Evolutionary conservation across 2,113 vertebrate species (phyloP).

Genomic region (Athene cunicularia): DNA sequence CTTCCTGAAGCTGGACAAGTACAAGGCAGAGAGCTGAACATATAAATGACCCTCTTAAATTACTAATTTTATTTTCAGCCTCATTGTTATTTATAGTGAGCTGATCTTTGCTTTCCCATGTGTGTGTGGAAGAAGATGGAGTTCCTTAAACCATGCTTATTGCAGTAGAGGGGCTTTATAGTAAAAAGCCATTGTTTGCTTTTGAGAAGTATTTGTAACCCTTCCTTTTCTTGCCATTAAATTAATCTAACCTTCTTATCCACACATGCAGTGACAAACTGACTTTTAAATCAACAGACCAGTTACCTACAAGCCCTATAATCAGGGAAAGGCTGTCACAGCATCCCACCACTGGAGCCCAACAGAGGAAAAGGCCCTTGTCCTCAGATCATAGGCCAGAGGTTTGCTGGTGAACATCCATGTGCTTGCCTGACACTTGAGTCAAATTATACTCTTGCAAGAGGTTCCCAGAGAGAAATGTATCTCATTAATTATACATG

Average conservation of each 20-base stretch:
- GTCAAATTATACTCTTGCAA: slow-evolving; percentile 8
- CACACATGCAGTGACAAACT: not conserved
- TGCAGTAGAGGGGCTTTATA: not conserved
- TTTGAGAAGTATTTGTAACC: not conserved
- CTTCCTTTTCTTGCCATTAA: not conserved
- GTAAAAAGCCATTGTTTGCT: not conserved
- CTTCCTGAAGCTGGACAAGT: not conserved
- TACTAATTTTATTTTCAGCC: not conserved
- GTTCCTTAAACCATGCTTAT: not conserved
- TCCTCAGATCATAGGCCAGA: not conserved
- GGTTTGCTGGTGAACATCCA: not conserved
- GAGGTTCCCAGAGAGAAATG: not conserved
- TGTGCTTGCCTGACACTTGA: not conserved
- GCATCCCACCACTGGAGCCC: not conserved
- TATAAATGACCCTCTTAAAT: not conserved
- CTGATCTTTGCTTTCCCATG: not conserved
- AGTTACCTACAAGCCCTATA: not conserved
- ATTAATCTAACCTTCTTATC: not conserved
- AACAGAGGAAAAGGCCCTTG: not conserved
- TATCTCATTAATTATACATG: slow-evolving; percentile 40
- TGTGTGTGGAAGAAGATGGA: not conserved
- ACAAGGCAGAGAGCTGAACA: not conserved
- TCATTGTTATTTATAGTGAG: not conserved
- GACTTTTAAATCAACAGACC: not conserved
- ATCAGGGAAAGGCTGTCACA: not conserved